Percentiles rank a stretch among this genome's conserved stretches.
phyloP scores from a whole-genome alignment of 2,888 invertebrate genomes.

The Pristionchus japonicus region DNA sequence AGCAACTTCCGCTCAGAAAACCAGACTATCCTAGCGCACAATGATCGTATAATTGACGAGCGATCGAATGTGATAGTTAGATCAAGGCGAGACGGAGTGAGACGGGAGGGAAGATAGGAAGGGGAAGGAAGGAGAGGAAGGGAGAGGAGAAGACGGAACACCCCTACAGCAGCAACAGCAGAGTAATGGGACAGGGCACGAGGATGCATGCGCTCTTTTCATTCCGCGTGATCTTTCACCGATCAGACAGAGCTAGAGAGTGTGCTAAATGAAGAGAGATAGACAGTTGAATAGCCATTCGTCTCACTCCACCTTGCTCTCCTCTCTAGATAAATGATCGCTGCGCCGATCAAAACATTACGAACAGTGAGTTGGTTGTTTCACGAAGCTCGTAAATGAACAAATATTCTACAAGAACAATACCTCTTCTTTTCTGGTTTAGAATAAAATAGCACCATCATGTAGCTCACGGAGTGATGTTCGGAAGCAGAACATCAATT shows the following conservation, averaged over 20 bases:
- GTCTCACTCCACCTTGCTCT: background rate
- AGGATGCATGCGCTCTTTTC: background rate
- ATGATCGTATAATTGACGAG: background rate
- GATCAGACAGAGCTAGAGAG: background rate
- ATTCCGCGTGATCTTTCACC: background rate
- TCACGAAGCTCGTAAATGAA: too few relatives aligned
- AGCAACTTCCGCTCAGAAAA: background rate
- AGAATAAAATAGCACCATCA: too few relatives aligned
- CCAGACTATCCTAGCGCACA: background rate
- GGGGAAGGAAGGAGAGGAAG: background rate
- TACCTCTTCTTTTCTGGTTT: too few relatives aligned
- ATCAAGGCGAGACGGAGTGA: background rate
- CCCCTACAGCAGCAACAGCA: background rate
- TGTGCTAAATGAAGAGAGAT: background rate
- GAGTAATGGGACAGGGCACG: background rate
- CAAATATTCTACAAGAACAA: too few relatives aligned
- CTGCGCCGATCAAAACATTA: background rate
- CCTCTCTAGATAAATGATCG: background rate
- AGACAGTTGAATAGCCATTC: background rate
- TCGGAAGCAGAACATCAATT: too few relatives aligned
- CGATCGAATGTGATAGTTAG: slow-evolving; percentile 10
- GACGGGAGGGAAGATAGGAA: background rate
- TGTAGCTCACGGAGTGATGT: too few relatives aligned
- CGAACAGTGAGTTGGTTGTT: too few relatives aligned
- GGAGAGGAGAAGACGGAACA: background rate